Evolutionary conservation across 1,140 invertebrate species (phyloP), one percentile per base, ranked within the genome.

Genomic region (Polypedilum vanderplanki): DNA sequence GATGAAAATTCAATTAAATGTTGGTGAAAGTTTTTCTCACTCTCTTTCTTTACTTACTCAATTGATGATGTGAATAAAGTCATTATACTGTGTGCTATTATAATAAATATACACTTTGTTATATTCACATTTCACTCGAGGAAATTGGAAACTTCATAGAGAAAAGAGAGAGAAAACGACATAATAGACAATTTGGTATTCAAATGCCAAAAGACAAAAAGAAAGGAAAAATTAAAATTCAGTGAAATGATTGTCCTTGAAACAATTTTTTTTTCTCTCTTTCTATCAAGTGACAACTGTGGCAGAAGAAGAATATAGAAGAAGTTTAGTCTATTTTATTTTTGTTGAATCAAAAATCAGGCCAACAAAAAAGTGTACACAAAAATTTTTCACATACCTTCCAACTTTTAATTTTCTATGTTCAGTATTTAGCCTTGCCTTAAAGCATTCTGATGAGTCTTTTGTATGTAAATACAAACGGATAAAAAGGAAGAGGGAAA

Each of bases 1-100:
- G 46, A 57, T 57, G 46, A 57, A 57, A 57, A 57, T 57, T 57
- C 46, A 57, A 57, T 57, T 57, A 57, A 4, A 57, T 57, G 46
- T 57, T 57, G 46, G 46, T 12, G 46, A 57, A 57, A 57, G 46
- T 57, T 57, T 57, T 15, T 57, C 9, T 15, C n/a, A n/a, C n/a
- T 12, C 12, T 57, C 15, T 15, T 57, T 46, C 41, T 46, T 46
- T 46, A 46, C 2, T 46, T 46, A 15, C n/a, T 15, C 46, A n/a
- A 57, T 57, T n/a, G 46, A 57, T 57, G 24, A 33, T 33, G 24
- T 33, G 24, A 33, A 33, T 33, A 5, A 33, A 33, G 24, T 33
- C n/a, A n/a, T n/a, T 33, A 33, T 33, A 5, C 24, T 33, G 24
- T 33, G 24, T 33, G 24, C 24, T 5, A 33, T 33, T 33, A 57